phyloP scores from a whole-genome alignment of 2,797 vertebrate genomes.

The Sardinella longiceps region DNA sequence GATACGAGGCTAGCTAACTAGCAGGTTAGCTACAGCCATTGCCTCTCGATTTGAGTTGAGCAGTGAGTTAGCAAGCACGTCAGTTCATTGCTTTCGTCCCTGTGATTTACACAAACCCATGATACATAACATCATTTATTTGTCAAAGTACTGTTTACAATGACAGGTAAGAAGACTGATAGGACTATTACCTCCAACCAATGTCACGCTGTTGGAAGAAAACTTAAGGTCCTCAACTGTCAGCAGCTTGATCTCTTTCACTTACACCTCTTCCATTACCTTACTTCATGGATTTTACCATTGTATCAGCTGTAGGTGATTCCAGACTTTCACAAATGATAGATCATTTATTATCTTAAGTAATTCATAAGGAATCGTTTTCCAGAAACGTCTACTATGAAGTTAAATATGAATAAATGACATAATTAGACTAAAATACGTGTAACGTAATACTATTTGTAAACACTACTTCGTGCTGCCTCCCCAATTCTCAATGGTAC shows the following conservation, averaged over 20 bases:
- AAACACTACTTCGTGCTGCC: not conserved
- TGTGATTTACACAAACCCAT: constrained; percentile 16
- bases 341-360: not conserved
- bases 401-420: not conserved
- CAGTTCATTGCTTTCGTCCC: constrained; percentile 20
- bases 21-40: constrained; percentile 6
- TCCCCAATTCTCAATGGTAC: constrained; percentile 60
- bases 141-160: constrained; percentile 17
- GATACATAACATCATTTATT: constrained; percentile 15
- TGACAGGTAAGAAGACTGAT: constrained; percentile 41
- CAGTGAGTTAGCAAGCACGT: constrained; percentile 28
- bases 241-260: constrained; percentile 77
- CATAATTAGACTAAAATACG: not conserved
- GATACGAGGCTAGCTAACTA: constrained; percentile 3
- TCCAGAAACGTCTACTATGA: not conserved
- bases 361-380: not conserved
- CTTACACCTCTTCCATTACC: constrained; percentile 73
- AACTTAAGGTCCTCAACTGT: constrained; percentile 79
- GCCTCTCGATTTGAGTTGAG: not conserved
- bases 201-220: constrained; percentile 66
- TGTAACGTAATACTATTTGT: not conserved
- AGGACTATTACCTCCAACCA: constrained; percentile 67
- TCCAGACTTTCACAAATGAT: not conserved
- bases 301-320: constrained; percentile 58
- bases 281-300: constrained; percentile 68